Evolutionary conservation across 1,140 invertebrate genomes (phyloP).

Genomic region (Tetramorium simillimum): DNA sequence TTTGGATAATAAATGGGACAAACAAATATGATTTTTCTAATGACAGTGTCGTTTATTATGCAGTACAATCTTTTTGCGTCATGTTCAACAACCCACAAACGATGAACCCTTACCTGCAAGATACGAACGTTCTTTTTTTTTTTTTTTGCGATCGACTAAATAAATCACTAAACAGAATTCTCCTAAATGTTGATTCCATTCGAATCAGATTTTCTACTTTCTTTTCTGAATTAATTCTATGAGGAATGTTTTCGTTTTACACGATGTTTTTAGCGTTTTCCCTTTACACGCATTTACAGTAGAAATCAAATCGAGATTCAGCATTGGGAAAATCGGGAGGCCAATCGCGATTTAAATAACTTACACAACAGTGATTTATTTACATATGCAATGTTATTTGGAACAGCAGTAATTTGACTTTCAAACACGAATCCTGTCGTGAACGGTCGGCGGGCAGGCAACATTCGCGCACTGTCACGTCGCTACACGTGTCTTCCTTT

Average conservation of each 20-base stretch:
- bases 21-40: constrained; percentile 73
- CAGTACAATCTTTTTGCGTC: neutral
- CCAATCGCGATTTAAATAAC: neutral
- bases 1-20: constrained; percentile 76
- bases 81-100: too few relatives aligned
- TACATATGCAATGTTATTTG: neutral
- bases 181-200: neutral
- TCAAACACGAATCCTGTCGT: neutral
- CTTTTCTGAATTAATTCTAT: neutral
- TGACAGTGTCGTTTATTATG: constrained; percentile 69
- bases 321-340: neutral
- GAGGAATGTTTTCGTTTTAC: neutral
- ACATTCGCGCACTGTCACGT: neutral
- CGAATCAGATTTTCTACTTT: neutral
- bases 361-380: neutral
- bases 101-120: neutral
- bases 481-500: neutral
- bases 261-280: neutral
- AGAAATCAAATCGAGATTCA: neutral
- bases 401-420: neutral
- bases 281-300: too few relatives aligned
- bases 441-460: neutral
- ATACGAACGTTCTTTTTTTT: neutral
- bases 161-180: neutral
- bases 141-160: neutral